phyloP scores from a whole-genome alignment of 2,797 vertebrate genomes.

The Anabas testudineus region DNA sequence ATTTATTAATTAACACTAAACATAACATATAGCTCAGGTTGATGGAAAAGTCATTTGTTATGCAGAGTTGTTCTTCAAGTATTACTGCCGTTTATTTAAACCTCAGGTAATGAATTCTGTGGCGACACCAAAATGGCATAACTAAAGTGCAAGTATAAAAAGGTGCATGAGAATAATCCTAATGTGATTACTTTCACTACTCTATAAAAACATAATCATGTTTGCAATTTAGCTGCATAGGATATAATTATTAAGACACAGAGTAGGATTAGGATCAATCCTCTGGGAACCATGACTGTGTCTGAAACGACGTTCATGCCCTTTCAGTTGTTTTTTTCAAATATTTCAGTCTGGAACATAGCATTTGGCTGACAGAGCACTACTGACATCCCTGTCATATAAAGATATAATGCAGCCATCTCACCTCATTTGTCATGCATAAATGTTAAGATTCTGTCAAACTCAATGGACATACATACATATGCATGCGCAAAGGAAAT shows the following conservation, averaged over 20 bases:
- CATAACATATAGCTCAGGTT: background rate
- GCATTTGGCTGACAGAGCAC: background rate
- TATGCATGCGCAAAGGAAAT: slow-evolving; percentile 44
- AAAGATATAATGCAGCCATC: background rate
- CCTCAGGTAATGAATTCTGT: no score
- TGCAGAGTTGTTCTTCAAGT: no score
- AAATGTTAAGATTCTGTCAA: slow-evolving; percentile 46
- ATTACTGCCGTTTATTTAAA: no score
- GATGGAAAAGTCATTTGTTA: no score
- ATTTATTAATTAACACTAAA: background rate
- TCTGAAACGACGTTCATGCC: background rate
- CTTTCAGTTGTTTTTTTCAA: background rate
- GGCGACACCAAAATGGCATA: no score
- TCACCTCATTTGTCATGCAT: slow-evolving; percentile 17
- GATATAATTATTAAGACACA: background rate
- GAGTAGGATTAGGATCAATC: background rate
- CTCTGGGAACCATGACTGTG: background rate
- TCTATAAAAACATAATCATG: no score
- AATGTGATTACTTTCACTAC: no score
- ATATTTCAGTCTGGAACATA: background rate
- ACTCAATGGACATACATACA: slow-evolving; percentile 12
- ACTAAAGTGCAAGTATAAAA: no score
- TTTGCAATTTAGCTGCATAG: background rate
- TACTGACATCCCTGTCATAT: background rate
- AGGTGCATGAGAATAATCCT: no score